Percentiles rank a stretch among this genome's conserved stretches.
phyloP scores from a whole-genome alignment of 92 coral and sea anemone species.

The Bergia puertoricense region DNA sequence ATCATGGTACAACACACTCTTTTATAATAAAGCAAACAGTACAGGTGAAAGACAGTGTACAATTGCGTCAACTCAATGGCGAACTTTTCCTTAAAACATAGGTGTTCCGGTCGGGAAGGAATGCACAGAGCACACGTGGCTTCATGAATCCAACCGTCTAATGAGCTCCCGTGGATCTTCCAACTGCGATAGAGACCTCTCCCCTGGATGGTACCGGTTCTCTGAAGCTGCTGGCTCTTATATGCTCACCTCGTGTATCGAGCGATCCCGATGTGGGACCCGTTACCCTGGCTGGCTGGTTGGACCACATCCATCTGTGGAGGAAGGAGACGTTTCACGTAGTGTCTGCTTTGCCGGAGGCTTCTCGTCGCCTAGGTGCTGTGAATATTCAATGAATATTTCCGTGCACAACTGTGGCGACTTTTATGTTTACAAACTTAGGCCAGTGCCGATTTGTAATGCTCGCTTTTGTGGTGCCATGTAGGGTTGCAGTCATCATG shows the following conservation, averaged over 20 bases:
- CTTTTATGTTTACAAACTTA: slow-evolving; percentile 32
- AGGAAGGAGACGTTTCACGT: slow-evolving; percentile 19
- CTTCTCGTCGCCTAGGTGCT: not conserved
- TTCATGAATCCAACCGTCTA: slow-evolving; percentile 11
- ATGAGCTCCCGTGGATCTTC: slow-evolving; percentile 1
- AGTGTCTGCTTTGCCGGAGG: slow-evolving; percentile 15
- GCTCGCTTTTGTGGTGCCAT: slow-evolving; percentile 39
- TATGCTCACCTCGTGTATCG: slow-evolving; percentile 77
- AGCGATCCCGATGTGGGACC: slow-evolving; percentile 61
- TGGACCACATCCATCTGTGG: slow-evolving; percentile 20
- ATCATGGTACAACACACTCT: too few relatives aligned
- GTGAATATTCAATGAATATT: not conserved
- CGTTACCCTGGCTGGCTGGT: slow-evolving; percentile 74
- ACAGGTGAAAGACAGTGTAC: too few relatives aligned
- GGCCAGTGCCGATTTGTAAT: slow-evolving; percentile 20
- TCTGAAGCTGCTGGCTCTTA: slow-evolving; percentile 72
- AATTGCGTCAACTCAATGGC: too few relatives aligned
- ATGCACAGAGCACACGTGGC: slow-evolving; percentile 15
- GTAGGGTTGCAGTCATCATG: not conserved
- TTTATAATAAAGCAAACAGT: too few relatives aligned
- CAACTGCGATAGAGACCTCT: slow-evolving; percentile 64
- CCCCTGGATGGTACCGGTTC: slow-evolving; percentile 83
- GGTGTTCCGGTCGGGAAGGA: slow-evolving; percentile 9
- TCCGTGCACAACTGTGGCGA: slow-evolving; percentile 31
- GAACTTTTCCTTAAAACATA: not conserved